Percentiles rank a stretch among this genome's conserved stretches.
These are phyloP conservation scores for Stratiomys singularior DNA, from an alignment of 2,888 invertebrate species.

Conservation along the genomic window DNA sequence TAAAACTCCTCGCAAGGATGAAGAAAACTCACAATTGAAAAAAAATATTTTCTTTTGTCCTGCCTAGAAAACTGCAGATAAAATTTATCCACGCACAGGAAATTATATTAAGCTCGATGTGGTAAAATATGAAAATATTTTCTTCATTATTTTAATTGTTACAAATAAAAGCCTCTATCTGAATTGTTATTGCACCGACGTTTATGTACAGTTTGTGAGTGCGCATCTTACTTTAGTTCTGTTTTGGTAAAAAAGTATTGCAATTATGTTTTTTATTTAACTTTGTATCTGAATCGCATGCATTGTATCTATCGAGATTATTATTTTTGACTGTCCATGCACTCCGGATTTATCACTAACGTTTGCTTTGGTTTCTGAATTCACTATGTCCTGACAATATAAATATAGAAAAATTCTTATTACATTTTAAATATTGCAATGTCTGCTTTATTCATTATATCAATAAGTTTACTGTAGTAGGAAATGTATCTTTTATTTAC, in stretches of 20 bases:
- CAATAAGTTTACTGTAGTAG: constrained; percentile 22
- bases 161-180: too few species aligned
- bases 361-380: constrained; percentile 17
- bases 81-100: too few species aligned
- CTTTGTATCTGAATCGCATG: not conserved
- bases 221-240: constrained; percentile 27
- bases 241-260: constrained; percentile 28
- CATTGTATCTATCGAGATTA: not conserved
- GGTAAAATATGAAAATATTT: too few species aligned
- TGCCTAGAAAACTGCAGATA: too few species aligned
- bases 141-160: too few species aligned
- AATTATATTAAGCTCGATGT: too few species aligned
- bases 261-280: not conserved
- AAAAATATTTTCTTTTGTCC: too few species aligned
- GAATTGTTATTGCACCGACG: too few species aligned
- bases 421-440: constrained; percentile 7
- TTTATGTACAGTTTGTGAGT: constrained; percentile 25
- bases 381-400: constrained; percentile 34
- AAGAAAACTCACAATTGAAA: too few species aligned
- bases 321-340: not conserved
- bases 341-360: constrained; percentile 8
- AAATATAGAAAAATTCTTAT: constrained; percentile 45
- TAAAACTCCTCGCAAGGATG: too few species aligned
- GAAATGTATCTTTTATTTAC: constrained; percentile 9
- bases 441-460: constrained; percentile 3